Evolutionary conservation across 2,888 invertebrate genomes (phyloP), one percentile per base, ranked within the genome.

Genomic region (Mimachlamys varia): DNA sequence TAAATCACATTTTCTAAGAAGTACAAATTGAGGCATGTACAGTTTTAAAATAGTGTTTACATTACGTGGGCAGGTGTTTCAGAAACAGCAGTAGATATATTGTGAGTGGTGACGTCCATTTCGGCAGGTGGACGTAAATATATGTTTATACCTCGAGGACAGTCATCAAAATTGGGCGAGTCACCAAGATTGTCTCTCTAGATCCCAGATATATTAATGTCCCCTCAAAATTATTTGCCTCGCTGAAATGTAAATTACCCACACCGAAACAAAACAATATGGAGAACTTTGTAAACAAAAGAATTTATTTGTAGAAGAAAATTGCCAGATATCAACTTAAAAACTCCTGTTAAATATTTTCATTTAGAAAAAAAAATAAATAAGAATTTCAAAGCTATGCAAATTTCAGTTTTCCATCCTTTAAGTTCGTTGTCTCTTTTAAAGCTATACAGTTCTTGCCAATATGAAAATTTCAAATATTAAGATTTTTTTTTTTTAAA

Each of bases 161-260:
- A 76, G 76, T 33, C 76, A 76, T 76, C 76, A 76, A 33, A 44
- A 76, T 76, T 12, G 76, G 76, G 76, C 27, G 76, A 76, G 76
- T 76, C 76, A 27, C 13, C 15, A 12, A 76, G 22, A 3, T 33
- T 76, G 76, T 76, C 76, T 76, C 76, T 76, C 76, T 33, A 76
- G 76, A 76, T 76, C 33, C 10, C 12, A 76, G 33, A 76, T 76
- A 76, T 76, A 76, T 76, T 15, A 76, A 15, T 13, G 22, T 76
- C 22, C 22, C 2, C 22, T 27, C 33, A 76, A 27, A 33, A 33
- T 27, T 27, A 13, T 76, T 76, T 76, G 76, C 27, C 27, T 76
- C 33, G 15, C 10, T 33, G 13, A 76, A 33, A 76, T 76, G 27
- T 33, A 44, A 44, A 2, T 76, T 22, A 27, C 27, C 27, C 76